These are phyloP conservation scores for Physocephala rufipes DNA, from an alignment of 2,888 invertebrate genomes.

Conservation along the genomic window DNA sequence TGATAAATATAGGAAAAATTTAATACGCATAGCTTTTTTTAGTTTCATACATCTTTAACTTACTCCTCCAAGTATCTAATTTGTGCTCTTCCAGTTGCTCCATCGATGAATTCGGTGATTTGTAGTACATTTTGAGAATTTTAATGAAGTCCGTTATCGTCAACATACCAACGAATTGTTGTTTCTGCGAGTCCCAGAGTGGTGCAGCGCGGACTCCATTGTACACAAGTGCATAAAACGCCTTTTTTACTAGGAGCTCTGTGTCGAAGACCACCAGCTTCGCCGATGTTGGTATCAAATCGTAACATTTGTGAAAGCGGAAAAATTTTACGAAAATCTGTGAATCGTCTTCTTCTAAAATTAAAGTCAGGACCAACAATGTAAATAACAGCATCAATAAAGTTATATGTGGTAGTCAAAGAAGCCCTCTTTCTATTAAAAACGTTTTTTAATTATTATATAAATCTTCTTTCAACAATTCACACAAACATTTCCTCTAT, in stretches of 20 bases:
- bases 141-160: slow-evolving; percentile 99
- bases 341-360: slow-evolving; percentile 93
- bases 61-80: slow-evolving; percentile 94
- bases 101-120: slow-evolving; percentile 90
- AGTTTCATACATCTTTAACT: slow-evolving; percentile 57
- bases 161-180: slow-evolving; percentile 97
- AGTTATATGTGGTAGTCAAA: no score
- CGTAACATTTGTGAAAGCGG: slow-evolving; percentile 99
- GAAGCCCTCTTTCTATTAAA: slow-evolving; percentile 18
- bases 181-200: slow-evolving; percentile 92
- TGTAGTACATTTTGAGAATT: slow-evolving; percentile 97
- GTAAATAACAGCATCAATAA: no score
- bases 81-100: slow-evolving; percentile 97
- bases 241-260: slow-evolving; percentile 96
- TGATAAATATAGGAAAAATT: slow-evolving; percentile 17
- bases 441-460: neutral
- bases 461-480: slow-evolving; percentile 74
- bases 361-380: slow-evolving; percentile 37
- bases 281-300: slow-evolving; percentile 98
- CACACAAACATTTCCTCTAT: slow-evolving; percentile 80
- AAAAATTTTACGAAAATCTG: slow-evolving; percentile 99
- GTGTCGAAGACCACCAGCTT: slow-evolving; percentile 99
- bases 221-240: slow-evolving; percentile 98
- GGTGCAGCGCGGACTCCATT: slow-evolving; percentile 98
- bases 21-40: neutral